Conservation (phyloP, 2,797 vertebrate genomes). For the Scyliorhinus canicula region DNA sequence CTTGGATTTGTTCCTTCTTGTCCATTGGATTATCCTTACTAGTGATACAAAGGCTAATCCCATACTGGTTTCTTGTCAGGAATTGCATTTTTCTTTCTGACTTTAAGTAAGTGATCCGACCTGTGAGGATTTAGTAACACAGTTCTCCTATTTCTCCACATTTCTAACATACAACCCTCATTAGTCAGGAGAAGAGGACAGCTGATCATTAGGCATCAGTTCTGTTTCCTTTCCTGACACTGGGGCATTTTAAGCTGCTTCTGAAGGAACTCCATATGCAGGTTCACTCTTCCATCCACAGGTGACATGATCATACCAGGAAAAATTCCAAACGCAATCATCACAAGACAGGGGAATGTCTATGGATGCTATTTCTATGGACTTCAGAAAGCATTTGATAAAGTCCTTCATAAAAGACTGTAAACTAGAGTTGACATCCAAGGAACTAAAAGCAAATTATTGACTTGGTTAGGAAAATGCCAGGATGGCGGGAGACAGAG, state of each 20-base stretch:
- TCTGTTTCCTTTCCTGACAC: neutral
- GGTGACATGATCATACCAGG: neutral
- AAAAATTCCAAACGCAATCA: neutral
- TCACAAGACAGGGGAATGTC: too few relatives aligned
- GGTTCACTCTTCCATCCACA: neutral
- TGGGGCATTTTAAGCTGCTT: neutral
- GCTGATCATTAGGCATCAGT: neutral
- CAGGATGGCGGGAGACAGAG: too few relatives aligned
- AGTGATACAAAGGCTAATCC: neutral
- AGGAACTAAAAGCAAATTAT: too few relatives aligned
- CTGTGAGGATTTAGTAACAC: neutral
- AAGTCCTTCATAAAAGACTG: too few relatives aligned
- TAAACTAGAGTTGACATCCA: too few relatives aligned
- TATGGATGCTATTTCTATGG: too few relatives aligned
- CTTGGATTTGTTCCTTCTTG: neutral
- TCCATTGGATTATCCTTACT: neutral
- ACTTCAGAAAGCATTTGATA: too few relatives aligned
- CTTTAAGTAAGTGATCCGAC: neutral
- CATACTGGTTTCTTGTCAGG: neutral
- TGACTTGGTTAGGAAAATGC: too few relatives aligned
- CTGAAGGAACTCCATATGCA: neutral
- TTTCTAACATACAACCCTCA: neutral
- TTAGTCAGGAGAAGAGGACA: neutral
- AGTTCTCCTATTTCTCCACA: neutral
- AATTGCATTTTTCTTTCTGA: neutral